phyloP scores from a whole-genome alignment of 1,140 invertebrate genomes.

The Ladona fulva region DNA sequence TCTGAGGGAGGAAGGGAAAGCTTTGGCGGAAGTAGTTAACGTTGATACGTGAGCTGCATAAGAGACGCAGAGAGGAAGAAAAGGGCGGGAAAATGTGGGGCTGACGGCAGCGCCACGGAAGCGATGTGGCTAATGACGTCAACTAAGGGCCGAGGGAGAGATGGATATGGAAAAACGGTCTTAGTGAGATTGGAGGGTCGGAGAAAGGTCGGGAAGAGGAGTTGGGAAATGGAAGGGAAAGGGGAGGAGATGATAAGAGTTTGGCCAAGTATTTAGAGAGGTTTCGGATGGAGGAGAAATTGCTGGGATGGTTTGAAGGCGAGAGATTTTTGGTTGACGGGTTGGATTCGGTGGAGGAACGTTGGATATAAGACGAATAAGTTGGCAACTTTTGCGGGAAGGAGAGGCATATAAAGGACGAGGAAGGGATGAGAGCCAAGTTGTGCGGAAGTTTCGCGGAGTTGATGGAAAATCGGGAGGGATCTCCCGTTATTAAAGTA shows the following conservation, averaged over 20 bases:
- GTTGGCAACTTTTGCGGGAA: not conserved
- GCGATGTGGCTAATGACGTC: no score
- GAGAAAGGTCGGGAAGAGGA: no score
- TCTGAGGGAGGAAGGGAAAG: not conserved
- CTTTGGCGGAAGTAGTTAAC: not conserved
- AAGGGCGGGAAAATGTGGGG: no score
- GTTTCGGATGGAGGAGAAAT: not conserved
- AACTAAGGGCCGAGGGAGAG: no score
- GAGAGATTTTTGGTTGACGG: not conserved
- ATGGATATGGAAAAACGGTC: no score
- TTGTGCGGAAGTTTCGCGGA: not conserved
- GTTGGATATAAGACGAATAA: not conserved
- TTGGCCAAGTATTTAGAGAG: constrained; percentile 5
- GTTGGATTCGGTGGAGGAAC: not conserved
- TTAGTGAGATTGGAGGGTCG: no score
- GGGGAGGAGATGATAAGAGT: not conserved
- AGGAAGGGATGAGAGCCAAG: not conserved
- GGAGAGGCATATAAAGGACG: not conserved
- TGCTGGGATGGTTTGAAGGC: not conserved
- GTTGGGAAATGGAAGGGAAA: not conserved
- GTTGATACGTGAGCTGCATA: not conserved
- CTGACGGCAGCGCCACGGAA: no score
- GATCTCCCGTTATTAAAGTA: no score
- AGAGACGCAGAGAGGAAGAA: no score
- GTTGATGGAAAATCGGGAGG: no score